Percentiles rank a stretch among this genome's conserved stretches.
phyloP scores from a whole-genome alignment of 2,113 vertebrate genomes.

The Larimichthys polyactis region DNA sequence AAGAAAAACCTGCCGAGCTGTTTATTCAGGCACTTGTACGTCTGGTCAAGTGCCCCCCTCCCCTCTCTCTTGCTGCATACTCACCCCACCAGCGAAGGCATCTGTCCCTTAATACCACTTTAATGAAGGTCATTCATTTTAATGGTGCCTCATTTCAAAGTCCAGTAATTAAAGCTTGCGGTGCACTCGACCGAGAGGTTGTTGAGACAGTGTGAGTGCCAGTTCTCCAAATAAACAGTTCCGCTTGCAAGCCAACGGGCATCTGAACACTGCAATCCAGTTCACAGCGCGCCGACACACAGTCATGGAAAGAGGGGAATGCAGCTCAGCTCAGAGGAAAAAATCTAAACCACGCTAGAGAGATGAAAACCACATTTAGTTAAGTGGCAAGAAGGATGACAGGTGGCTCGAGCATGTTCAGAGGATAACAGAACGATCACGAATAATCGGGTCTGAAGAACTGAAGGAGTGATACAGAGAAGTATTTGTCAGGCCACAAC shows the following conservation, averaged over 20 bases:
- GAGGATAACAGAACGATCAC: constrained; percentile 63
- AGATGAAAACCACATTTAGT: constrained; percentile 76
- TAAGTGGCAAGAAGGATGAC: constrained; percentile 61
- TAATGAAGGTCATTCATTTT: constrained; percentile 86
- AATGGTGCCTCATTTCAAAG: constrained; percentile 83
- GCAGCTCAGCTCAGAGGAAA: constrained; percentile 27
- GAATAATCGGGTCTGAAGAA: constrained; percentile 74
- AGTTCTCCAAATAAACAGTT: constrained; percentile 80
- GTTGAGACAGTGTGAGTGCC: constrained; percentile 72
- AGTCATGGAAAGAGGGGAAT: constrained; percentile 38
- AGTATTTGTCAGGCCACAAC: constrained; percentile 57
- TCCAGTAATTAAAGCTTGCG: constrained; percentile 78
- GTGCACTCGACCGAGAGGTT: constrained; percentile 73
- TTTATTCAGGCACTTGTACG: constrained; percentile 82
- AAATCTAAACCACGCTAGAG: constrained; percentile 62
- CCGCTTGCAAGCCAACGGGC: constrained; percentile 4
- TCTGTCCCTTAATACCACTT: constrained; percentile 80
- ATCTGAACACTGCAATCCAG: constrained; percentile 42
- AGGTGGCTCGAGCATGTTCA: constrained; percentile 57
- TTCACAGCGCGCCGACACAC: constrained; percentile 19
- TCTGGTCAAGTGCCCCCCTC: constrained; percentile 76
- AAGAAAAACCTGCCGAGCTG: constrained; percentile 77
- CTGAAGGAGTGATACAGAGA: constrained; percentile 51
- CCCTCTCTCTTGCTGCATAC: constrained; percentile 26
- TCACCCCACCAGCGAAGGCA: constrained; percentile 64